Evolutionary conservation across 2,888 invertebrate genomes (phyloP).

Genomic region (Rhyacophila evoluta): DNA sequence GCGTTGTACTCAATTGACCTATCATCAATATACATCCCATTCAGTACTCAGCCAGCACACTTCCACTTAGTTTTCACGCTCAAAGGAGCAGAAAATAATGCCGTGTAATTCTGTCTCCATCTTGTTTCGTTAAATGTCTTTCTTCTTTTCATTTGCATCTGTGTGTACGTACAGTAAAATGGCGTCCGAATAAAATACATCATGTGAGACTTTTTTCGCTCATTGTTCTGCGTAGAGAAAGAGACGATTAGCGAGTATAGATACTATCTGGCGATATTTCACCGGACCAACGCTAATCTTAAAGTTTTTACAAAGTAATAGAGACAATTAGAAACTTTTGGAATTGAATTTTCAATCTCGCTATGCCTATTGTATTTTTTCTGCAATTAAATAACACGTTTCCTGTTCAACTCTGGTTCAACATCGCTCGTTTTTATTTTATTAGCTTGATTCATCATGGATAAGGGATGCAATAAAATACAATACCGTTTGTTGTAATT

Average conservation of each 20-base stretch:
- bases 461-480: not conserved
- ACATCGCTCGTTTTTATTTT: not conserved
- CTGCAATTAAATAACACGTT: not conserved
- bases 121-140: slow-evolving; percentile 6
- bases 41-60: not conserved
- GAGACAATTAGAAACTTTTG: slow-evolving; percentile 14
- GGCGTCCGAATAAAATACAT: not conserved
- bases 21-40: not conserved
- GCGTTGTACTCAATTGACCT: slow-evolving; percentile 10
- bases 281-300: not conserved
- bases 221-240: not conserved
- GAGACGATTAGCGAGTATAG: not conserved
- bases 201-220: not conserved
- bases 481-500: not conserved
- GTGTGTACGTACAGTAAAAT: not conserved
- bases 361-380: not conserved
- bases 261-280: not conserved
- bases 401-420: not conserved
- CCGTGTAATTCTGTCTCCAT: not conserved
- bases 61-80: slow-evolving; percentile 9
- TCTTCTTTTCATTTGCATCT: not conserved
- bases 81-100: slow-evolving; percentile 10
- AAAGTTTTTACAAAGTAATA: not conserved
- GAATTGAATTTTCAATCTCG: not conserved
- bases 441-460: not conserved